Base-by-base conservation (phyloP, 2,797 vertebrate genomes). In the Euphonia xanthogaster region DNA sequence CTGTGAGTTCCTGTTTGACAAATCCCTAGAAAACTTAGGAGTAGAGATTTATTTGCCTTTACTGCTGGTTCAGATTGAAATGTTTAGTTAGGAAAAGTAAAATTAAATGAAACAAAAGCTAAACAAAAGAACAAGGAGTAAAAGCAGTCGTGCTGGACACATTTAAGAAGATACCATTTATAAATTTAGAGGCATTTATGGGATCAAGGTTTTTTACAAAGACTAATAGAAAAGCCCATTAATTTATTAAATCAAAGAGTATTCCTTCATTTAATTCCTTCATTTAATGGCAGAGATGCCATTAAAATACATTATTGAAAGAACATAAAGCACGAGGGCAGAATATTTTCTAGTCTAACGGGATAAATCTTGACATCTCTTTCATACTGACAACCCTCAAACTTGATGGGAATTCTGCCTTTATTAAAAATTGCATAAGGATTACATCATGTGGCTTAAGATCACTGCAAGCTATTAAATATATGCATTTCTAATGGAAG, bases 231-330 rank as follows among this genome's bases (percentile, higher is more conserved):
- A 68, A 92, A 88, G 47, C 31, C 44, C 45, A 73, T 76, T 84
- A 78, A 71, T 86, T 90, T 78, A 72, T 51, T 39, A 80, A 80
- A 79, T 76, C 61, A 81, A 76, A 73, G 66, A 86, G 12, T 30
- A 86, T 58, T 57, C 33, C 45, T 79, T n/a, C 31, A 60, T 90
- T 92, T 92, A 35, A 25, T 35, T 35, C 23, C 54, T 57, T 25
- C 24, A 58, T 37, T 58, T 58, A 58, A 37, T 19, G 35, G 12
- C 35, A 87, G 48, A 81, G 45, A 47, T 39, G 12, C 47, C 60
- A 76, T 94, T 92, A 90, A 95, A 92, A 88, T 53, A 33, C 37
- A 87, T 86, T 82, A 39, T 25, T 73, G 66, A 73, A 86, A 79
- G 80, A 57, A 94, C 5, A 6, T 25, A 72, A 78, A 23, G 44